phyloP scores from a whole-genome alignment of 1,140 invertebrate genomes.

The Drosophila yakuba region DNA sequence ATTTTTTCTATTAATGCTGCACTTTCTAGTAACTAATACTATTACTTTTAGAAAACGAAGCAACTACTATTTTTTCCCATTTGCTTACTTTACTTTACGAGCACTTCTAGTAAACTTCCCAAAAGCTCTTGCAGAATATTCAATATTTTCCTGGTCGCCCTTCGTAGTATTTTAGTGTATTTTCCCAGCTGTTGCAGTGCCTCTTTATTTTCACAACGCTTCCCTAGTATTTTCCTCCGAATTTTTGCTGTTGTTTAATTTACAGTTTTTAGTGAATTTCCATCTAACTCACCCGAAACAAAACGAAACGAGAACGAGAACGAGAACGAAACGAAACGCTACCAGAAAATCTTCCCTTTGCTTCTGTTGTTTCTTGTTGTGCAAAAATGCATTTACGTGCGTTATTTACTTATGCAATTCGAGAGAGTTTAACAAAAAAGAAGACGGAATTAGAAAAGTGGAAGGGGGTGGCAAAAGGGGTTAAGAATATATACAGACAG shows the following conservation, averaged over 20 bases:
- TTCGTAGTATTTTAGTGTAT: neutral
- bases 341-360: slow-evolving; percentile 26
- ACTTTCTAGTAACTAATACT: neutral
- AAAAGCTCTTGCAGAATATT: neutral
- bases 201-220: slow-evolving; percentile 24
- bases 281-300: slow-evolving; percentile 10
- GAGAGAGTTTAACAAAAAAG: slow-evolving; percentile 24
- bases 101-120: too few species aligned
- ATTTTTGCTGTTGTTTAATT: slow-evolving; percentile 59
- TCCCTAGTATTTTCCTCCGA: slow-evolving; percentile 6
- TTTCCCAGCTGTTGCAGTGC: slow-evolving; percentile 12
- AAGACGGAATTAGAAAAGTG: neutral
- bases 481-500: neutral
- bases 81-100: too few species aligned
- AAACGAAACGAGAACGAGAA: neutral
- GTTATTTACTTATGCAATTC: slow-evolving; percentile 76
- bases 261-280: slow-evolving; percentile 47
- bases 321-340: neutral
- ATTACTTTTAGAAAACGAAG: too few species aligned
- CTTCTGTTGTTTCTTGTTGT: slow-evolving; percentile 25
- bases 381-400: slow-evolving; percentile 74
- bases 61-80: too few species aligned
- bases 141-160: neutral
- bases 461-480: neutral
- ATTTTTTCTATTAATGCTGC: too few species aligned